Percentiles rank a stretch among this genome's conserved stretches.
phyloP scores from a whole-genome alignment of 2,888 invertebrate species.

The Rhagonycha fulva region DNA sequence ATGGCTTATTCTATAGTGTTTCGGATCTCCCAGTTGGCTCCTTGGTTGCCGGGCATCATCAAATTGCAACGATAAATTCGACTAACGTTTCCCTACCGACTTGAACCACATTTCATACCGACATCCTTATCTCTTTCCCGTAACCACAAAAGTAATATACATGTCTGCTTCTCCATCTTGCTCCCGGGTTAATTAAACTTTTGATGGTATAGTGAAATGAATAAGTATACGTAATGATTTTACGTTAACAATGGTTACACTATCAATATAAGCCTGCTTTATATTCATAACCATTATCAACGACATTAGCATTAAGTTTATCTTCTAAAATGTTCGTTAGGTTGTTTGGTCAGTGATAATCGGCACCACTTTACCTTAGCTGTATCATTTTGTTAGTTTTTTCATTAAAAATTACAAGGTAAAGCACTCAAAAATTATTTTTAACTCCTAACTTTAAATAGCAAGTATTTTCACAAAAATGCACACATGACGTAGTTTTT shows the following conservation, averaged over 20 bases:
- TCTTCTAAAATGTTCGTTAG: neutral
- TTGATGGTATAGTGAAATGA: conserved; percentile 46
- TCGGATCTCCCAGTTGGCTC: conserved; percentile 48
- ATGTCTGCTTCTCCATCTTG: conserved; percentile 40
- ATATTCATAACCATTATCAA: neutral
- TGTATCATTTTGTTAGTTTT: neutral
- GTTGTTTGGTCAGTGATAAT: neutral
- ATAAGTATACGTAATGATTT: conserved; percentile 43
- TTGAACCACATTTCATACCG: conserved; percentile 52
- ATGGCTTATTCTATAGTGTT: conserved; percentile 49
- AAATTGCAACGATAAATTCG: conserved; percentile 54
- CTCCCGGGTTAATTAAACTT: conserved; percentile 51
- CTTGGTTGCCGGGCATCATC: conserved; percentile 51
- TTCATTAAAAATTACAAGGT: neutral
- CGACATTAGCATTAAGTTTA: neutral
- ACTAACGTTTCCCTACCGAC: conserved; percentile 53
- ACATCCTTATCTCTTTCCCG: conserved; percentile 49
- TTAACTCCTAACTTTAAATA: neutral
- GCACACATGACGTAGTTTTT: neutral
- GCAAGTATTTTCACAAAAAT: neutral
- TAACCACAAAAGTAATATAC: conserved; percentile 37
- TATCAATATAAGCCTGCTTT: conserved; percentile 13
- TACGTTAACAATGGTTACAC: conserved; percentile 38
- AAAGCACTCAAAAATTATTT: neutral
- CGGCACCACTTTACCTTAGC: neutral